Evolutionary conservation across 2,797 vertebrate genomes (phyloP), one percentile per base, ranked within the genome.

Genomic region (Botia kubotai): DNA sequence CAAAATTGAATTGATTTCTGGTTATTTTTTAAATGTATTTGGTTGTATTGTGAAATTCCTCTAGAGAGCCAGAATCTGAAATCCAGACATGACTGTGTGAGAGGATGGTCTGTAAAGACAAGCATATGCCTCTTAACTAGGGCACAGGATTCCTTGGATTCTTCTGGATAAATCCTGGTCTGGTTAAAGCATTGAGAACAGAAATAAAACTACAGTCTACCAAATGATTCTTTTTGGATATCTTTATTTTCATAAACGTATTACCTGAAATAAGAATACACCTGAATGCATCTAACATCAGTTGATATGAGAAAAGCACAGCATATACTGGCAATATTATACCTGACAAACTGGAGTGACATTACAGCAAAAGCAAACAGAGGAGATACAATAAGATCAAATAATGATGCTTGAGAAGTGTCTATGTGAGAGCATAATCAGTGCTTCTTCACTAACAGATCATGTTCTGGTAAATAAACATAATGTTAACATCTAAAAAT

Each of bases 21-120:
- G 21, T 21, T 12, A 14, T 21, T 21, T 8, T 58, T 58, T 10
- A 58, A 57, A 50, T 50, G 11, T 2, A 57, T 19, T 57, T 57
- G 17, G 7, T 57, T 33, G 33, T 33, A 33, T 33, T 26, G 23
- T 26, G 21, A 53, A 29, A 39, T 50, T 66, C 63, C 21, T 63
- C 14, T 48, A 39, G 21, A 2, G 46, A 53, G 29, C 23, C 21
- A 69, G 69, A 43, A 83, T 83, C 66, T 72, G 63, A 73, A 76
- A 79, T 82, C 36, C 48, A 84, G 73, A 75, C 67, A 72, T 36
- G 65, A 50, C 67, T 75, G 19, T 81, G 78, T 68, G 76, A 77
- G n/a, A 33, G 36, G 68, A 77, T 5, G 33, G 33, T 81, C 75
- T 77, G 68, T 73, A 46, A 84, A 74, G 67, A 68, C 29, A 69